These are phyloP conservation scores for Centruroides sculpturatus DNA, from an alignment of 1,140 invertebrate species.

Conservation along the genomic window DNA sequence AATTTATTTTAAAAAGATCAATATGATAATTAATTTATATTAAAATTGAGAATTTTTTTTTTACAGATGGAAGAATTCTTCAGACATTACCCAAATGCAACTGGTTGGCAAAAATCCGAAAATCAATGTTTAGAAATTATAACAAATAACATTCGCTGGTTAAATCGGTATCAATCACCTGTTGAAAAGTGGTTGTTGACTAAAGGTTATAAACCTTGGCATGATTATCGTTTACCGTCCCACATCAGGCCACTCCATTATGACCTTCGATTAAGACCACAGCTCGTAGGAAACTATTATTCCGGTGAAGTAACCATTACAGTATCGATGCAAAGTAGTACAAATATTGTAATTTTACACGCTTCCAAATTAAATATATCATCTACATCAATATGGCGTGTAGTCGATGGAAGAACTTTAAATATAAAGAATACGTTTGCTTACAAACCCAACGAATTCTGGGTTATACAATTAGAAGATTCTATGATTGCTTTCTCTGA, in stretches of 20 bases:
- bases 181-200: conserved; percentile 4
- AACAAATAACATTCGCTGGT: conserved; percentile 10
- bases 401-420: conserved; percentile 15
- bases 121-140: conserved; percentile 27
- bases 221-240: conserved; percentile 46
- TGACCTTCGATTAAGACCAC: conserved; percentile 56
- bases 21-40: neutral
- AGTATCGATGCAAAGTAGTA: conserved; percentile 40
- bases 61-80: conserved; percentile 62
- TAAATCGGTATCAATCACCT: neutral
- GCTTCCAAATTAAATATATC: conserved; percentile 22
- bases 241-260: conserved; percentile 66
- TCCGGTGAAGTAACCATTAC: conserved; percentile 60
- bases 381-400: neutral
- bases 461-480: conserved; percentile 39
- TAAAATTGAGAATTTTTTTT: neutral
- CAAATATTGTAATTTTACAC: conserved; percentile 50
- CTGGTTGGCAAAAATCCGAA: conserved; percentile 58
- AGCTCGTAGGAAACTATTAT: conserved; percentile 65
- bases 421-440: conserved; percentile 29
- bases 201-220: conserved; percentile 9
- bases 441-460: conserved; percentile 45
- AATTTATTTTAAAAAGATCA: no score
- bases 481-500: conserved; percentile 28
- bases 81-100: conserved; percentile 61